phyloP scores from a whole-genome alignment of 1,140 invertebrate genomes.

The Camponotus vicinus region DNA sequence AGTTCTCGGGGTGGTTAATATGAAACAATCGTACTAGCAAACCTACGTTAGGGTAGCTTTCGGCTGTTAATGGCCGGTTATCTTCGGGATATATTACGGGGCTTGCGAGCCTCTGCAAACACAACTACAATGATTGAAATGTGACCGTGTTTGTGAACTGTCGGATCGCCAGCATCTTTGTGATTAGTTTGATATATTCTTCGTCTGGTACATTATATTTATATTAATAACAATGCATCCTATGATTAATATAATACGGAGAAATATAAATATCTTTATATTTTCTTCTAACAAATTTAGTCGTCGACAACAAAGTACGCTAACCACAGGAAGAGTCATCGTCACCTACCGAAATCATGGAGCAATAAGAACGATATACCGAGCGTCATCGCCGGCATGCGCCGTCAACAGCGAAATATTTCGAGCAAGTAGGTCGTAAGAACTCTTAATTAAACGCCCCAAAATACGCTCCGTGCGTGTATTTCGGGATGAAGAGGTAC shows the following conservation, averaged over 20 bases:
- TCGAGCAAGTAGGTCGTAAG: slow-evolving; percentile 62
- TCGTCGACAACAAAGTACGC: neutral
- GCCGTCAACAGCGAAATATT: slow-evolving; percentile 56
- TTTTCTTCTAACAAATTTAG: slow-evolving; percentile 6
- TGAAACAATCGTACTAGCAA: slow-evolving; percentile 75
- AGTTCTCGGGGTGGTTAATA: slow-evolving; percentile 79
- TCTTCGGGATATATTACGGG: slow-evolving; percentile 41
- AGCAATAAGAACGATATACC: slow-evolving; percentile 21
- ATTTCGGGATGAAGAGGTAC: slow-evolving; percentile 40
- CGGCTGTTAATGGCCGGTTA: slow-evolving; percentile 64
- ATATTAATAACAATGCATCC: neutral
- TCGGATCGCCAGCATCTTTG: neutral
- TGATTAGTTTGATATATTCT: slow-evolving; percentile 2
- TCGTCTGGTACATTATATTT: neutral
- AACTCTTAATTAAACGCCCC: slow-evolving; percentile 57
- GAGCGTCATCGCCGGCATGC: slow-evolving; percentile 15
- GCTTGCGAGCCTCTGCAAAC: slow-evolving; percentile 16
- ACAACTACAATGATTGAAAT: slow-evolving; percentile 29
- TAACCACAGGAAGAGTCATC: slow-evolving; percentile 26
- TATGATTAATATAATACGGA: neutral
- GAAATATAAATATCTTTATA: neutral
- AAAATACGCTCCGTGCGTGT: slow-evolving; percentile 43
- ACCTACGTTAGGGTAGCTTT: slow-evolving; percentile 49
- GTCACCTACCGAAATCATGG: slow-evolving; percentile 26
- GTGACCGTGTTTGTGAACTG: slow-evolving; percentile 11